Evolutionary conservation across 1,140 invertebrate species (phyloP).

Genomic region (Drosophila takahashii): DNA sequence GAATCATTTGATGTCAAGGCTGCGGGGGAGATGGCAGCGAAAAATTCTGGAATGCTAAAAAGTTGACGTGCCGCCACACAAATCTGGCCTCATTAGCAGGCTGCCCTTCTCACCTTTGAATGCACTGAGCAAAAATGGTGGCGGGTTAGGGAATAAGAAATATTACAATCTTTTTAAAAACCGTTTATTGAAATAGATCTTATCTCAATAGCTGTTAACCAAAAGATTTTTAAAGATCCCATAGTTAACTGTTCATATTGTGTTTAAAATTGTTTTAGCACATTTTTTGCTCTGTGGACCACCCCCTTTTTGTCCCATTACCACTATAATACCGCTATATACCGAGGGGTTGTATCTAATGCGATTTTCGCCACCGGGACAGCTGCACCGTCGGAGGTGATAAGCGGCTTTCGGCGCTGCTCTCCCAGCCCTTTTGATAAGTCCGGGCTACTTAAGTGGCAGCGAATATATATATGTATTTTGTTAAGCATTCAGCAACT

Average conservation of each 20-base stretch:
- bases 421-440: constrained; percentile 22
- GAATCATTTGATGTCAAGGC: constrained; percentile 59
- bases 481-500: constrained; percentile 63
- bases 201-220: neutral
- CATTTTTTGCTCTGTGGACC: constrained; percentile 4
- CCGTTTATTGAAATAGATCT: too few species aligned
- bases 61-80: constrained; percentile 64
- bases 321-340: neutral
- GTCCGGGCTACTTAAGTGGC: constrained; percentile 60
- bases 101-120: constrained; percentile 24
- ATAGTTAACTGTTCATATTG: neutral
- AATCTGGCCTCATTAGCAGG: constrained; percentile 66
- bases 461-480: constrained; percentile 31
- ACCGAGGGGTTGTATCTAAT: constrained; percentile 56
- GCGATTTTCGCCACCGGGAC: constrained; percentile 51
- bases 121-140: neutral
- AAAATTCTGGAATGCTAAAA: constrained; percentile 31
- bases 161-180: neutral
- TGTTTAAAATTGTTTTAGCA: too few species aligned
- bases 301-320: neutral
- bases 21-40: neutral
- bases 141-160: neutral
- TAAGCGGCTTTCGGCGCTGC: constrained; percentile 59
- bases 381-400: constrained; percentile 57
- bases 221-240: neutral